Conservation (phyloP, 2,888 invertebrate genomes). For the Xestoiulus laeticollis region DNA sequence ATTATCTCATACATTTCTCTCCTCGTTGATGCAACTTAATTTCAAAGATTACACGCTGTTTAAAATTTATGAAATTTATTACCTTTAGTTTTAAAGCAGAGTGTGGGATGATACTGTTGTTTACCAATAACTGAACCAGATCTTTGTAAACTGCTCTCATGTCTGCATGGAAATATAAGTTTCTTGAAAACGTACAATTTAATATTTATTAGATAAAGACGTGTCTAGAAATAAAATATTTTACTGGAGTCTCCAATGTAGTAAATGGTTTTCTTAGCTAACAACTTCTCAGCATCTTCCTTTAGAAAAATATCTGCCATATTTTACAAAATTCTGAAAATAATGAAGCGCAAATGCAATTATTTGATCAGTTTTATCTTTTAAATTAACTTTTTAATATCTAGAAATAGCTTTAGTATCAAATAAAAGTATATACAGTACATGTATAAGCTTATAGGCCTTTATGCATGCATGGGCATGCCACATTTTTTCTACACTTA, state of each 20-base stretch:
- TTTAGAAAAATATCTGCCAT: conserved; percentile 53
- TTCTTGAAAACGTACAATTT: background rate
- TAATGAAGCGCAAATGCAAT: background rate
- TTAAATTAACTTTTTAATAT: too few species aligned
- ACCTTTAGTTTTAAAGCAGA: background rate
- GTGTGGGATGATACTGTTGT: conserved; percentile 56
- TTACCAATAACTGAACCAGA: conserved; percentile 57
- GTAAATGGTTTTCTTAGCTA: conserved; percentile 53
- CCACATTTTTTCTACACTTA: too few species aligned
- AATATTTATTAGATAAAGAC: background rate
- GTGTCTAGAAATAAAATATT: background rate
- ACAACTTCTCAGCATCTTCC: conserved; percentile 29
- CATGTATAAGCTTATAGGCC: too few species aligned
- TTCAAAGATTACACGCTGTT: background rate
- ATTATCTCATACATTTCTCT: too few species aligned
- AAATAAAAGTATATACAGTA: too few species aligned
- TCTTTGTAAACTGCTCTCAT: conserved; percentile 59
- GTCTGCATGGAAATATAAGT: conserved; percentile 57
- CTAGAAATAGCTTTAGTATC: too few species aligned
- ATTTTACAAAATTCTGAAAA: background rate
- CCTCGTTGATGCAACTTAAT: background rate
- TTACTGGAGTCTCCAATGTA: conserved; percentile 59
- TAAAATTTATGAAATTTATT: background rate
- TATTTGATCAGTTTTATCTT: background rate
- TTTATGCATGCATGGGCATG: too few species aligned